A percentile compares a stretch with the other conserved stretches of the same genome.
Evolutionary conservation across 2,888 invertebrate species (phyloP).

Genomic region (Cheilosia soror): DNA sequence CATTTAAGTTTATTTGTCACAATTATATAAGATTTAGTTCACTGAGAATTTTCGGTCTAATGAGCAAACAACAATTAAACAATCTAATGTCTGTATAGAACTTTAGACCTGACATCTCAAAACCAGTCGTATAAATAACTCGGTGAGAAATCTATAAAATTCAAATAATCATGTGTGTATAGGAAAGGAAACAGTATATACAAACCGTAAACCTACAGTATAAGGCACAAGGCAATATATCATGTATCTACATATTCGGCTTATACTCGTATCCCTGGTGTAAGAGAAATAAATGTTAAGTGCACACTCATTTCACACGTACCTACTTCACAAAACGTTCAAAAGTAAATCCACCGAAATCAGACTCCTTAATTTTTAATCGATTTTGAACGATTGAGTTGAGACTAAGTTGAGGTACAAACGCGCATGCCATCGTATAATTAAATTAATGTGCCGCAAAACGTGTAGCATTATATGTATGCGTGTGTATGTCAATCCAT

Average conservation of each 20-base stretch:
- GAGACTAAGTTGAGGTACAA: conserved; percentile 7
- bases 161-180: too few relatives aligned
- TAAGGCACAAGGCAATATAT: not conserved
- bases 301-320: conserved; percentile 30
- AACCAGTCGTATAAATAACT: too few relatives aligned
- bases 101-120: too few relatives aligned
- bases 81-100: too few relatives aligned
- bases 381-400: conserved; percentile 32
- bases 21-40: too few relatives aligned
- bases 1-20: too few relatives aligned
- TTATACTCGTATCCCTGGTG: not conserved
- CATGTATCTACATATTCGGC: not conserved
- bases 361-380: conserved; percentile 46
- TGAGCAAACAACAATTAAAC: too few relatives aligned
- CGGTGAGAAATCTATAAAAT: too few relatives aligned
- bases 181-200: too few relatives aligned
- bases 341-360: conserved; percentile 17
- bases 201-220: too few relatives aligned
- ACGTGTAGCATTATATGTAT: not conserved
- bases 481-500: not conserved
- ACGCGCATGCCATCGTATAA: conserved; percentile 20
- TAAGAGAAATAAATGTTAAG: conserved; percentile 7
- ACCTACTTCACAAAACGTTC: not conserved
- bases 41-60: too few relatives aligned
- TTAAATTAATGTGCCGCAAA: conserved; percentile 42